Conservation (phyloP, 2,888 invertebrate species). For the Rapana venosa region DNA sequence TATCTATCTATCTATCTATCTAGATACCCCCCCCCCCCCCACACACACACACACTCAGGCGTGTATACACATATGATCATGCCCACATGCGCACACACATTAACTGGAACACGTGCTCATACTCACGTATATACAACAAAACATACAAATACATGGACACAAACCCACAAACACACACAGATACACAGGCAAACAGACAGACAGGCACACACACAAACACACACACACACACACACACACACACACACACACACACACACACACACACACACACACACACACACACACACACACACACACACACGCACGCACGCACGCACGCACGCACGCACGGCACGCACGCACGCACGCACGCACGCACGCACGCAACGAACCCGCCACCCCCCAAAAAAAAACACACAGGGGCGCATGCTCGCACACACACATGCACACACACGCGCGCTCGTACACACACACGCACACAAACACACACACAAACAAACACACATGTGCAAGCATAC, state of each 20-base stretch:
- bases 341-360: neutral
- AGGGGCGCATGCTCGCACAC: too few species aligned
- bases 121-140: neutral
- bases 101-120: neutral
- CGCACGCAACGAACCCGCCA: neutral
- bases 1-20: neutral
- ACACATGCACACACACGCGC: too few species aligned
- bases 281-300: constrained; percentile 11
- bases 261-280: neutral
- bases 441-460: too few species aligned
- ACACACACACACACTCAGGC: constrained; percentile 15
- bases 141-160: neutral
- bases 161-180: constrained; percentile 14
- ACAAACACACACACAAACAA: too few species aligned
- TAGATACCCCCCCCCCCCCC: neutral
- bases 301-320: neutral
- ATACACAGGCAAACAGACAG: constrained; percentile 12
- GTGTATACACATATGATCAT: neutral
- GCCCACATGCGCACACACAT: constrained; percentile 19
- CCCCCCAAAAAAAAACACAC: neutral
- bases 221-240: constrained; percentile 27
- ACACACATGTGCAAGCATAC: too few species aligned
- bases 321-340: neutral
- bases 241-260: constrained; percentile 16
- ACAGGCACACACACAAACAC: constrained; percentile 8